Evolutionary conservation across 2,888 invertebrate species (phyloP).

Genomic region (Apotomis capreana): DNA sequence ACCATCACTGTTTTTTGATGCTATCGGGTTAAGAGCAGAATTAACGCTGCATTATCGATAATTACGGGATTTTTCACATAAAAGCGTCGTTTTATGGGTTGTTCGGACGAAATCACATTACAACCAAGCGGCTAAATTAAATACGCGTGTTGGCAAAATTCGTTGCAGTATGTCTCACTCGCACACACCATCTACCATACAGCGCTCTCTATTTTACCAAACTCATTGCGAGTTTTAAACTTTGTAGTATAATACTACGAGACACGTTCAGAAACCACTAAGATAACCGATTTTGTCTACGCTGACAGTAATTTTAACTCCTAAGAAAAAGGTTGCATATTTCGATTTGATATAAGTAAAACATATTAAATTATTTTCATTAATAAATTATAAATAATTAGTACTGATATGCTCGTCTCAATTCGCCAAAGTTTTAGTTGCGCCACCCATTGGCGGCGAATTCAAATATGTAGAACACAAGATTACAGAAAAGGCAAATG

Average conservation of each 20-base stretch:
- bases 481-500: constrained; percentile 75
- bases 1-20: constrained; percentile 38
- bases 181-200: background rate
- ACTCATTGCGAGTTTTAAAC: constrained; percentile 39
- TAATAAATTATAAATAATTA: background rate
- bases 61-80: constrained; percentile 60
- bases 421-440: background rate
- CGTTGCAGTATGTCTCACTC: constrained; percentile 47
- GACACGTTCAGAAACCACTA: constrained; percentile 57
- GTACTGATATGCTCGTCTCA: background rate
- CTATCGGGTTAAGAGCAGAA: constrained; percentile 47
- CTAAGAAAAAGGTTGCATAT: constrained; percentile 3
- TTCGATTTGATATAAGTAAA: background rate
- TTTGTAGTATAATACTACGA: constrained; percentile 46
- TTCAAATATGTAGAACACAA: constrained; percentile 73
- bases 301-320: constrained; percentile 19
- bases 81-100: constrained; percentile 68
- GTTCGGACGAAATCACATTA: constrained; percentile 67
- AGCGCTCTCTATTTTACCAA: constrained; percentile 43
- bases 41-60: constrained; percentile 68
- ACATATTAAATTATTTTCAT: background rate
- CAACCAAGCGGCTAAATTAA: constrained; percentile 49
- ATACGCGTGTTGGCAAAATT: constrained; percentile 45
- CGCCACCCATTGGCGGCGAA: constrained; percentile 60
- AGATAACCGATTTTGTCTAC: background rate